These are phyloP conservation scores for Probaryconus sp. DNA, from an alignment of 1,140 invertebrate genomes.

Conservation along the genomic window DNA sequence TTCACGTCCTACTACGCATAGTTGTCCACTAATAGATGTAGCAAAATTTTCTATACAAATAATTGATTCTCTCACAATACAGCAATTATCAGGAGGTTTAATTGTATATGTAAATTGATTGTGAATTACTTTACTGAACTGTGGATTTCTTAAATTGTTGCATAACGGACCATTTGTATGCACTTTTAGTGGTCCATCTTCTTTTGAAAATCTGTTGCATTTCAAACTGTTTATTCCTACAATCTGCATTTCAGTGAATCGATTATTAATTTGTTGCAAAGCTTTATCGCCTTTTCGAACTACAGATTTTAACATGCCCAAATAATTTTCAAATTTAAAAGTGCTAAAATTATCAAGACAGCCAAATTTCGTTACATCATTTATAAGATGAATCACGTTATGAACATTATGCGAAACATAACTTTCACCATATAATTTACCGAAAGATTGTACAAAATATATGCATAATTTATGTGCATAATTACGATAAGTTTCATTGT, in stretches of 20 bases:
- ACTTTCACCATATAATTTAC: slow-evolving; percentile 5
- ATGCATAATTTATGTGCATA: slow-evolving; percentile 8
- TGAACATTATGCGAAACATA: slow-evolving; percentile 23
- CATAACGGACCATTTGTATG: not conserved
- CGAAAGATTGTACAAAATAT: slow-evolving; percentile 7
- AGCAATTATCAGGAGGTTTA: not conserved
- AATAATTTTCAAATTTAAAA: slow-evolving; percentile 22
- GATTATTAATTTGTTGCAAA: slow-evolving; percentile 10
- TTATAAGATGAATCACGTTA: slow-evolving; percentile 9
- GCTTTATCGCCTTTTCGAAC: slow-evolving; percentile 23
- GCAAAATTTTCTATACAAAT: not conserved
- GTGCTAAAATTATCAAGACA: slow-evolving; percentile 12
- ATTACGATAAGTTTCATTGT: not conserved
- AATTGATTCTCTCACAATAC: not conserved
- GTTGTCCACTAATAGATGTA: not conserved
- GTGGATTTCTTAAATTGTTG: not conserved
- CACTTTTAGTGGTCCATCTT: not conserved
- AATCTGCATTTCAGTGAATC: slow-evolving; percentile 13
- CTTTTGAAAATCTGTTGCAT: not conserved
- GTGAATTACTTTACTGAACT: not conserved
- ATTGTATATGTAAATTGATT: not conserved
- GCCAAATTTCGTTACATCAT: slow-evolving; percentile 16
- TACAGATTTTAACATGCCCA: slow-evolving; percentile 5
- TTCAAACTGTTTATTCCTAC: not conserved
- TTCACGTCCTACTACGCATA: not conserved